phyloP scores from a whole-genome alignment of 2,888 invertebrate species.

The Scaptomyza cyrtandrae region DNA sequence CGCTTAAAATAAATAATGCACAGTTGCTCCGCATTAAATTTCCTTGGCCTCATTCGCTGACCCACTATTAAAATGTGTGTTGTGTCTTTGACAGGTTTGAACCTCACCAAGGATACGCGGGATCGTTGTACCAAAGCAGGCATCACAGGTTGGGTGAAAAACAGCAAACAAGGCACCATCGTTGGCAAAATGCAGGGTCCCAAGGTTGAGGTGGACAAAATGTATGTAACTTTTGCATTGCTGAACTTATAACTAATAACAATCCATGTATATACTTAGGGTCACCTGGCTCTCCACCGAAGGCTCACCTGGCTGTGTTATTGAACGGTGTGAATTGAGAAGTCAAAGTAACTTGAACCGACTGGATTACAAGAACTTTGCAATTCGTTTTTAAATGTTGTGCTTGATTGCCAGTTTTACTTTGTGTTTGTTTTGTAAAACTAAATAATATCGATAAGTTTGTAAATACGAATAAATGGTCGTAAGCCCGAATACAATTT shows the following conservation, averaged over 20 bases:
- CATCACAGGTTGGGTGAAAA: slow-evolving; percentile 96
- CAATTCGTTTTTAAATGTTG: slow-evolving; percentile 90
- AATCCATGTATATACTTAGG: slow-evolving; percentile 85
- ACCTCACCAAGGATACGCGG: slow-evolving; percentile 94
- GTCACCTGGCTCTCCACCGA: slow-evolving; percentile 92
- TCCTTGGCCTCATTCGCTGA: slow-evolving; percentile 63
- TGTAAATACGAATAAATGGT: slow-evolving; percentile 59
- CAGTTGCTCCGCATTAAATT: slow-evolving; percentile 50
- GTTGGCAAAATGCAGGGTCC: slow-evolving; percentile 95
- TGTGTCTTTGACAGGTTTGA: slow-evolving; percentile 88
- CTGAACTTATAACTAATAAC: background rate
- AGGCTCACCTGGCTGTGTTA: slow-evolving; percentile 93
- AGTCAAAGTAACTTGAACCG: slow-evolving; percentile 91
- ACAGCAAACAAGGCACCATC: slow-evolving; percentile 94
- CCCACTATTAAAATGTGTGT: slow-evolving; percentile 28
- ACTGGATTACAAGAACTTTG: slow-evolving; percentile 89
- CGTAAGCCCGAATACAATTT: slow-evolving; percentile 12
- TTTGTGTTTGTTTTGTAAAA: slow-evolving; percentile 62
- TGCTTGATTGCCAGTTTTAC: no score
- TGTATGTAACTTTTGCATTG: slow-evolving; percentile 87
- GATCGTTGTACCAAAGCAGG: slow-evolving; percentile 90
- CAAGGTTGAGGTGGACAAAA: slow-evolving; percentile 90
- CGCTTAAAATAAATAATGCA: slow-evolving; percentile 57
- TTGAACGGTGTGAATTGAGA: slow-evolving; percentile 91
- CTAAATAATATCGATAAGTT: slow-evolving; percentile 62